phyloP scores from a whole-genome alignment of 2,113 vertebrate species.

The Aegithalos caudatus region DNA sequence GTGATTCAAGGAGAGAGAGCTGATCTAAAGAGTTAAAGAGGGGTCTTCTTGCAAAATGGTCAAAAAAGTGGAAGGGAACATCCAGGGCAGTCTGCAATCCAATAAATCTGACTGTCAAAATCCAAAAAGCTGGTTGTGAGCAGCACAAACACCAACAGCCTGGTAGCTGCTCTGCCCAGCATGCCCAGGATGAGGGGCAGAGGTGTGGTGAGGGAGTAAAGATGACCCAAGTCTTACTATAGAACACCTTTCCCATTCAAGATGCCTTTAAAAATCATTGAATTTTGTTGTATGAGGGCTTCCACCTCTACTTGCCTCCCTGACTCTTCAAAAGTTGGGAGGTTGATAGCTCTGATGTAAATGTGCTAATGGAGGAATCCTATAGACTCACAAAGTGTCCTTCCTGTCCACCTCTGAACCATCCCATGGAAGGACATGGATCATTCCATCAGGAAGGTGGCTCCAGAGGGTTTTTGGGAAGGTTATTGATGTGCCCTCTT shows the following conservation, averaged over 20 bases:
- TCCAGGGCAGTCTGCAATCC: background rate
- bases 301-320: background rate
- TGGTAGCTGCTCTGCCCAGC: background rate
- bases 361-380: background rate
- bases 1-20: background rate
- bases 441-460: background rate
- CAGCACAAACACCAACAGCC: background rate
- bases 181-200: background rate
- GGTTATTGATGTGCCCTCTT: rapidly evolving
- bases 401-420: background rate
- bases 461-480: background rate
- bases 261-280: background rate
- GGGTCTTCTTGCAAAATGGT: background rate
- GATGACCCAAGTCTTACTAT: too few relatives aligned
- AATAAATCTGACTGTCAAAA: background rate
- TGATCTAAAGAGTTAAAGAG: background rate
- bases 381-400: background rate
- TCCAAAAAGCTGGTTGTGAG: background rate
- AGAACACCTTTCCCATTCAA: background rate
- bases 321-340: background rate
- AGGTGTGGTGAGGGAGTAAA: background rate
- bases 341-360: background rate
- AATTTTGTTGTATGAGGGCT: background rate
- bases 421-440: rapidly evolving
- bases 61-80: background rate